These are phyloP conservation scores for Zosterops japonicus DNA, from an alignment of 2,113 vertebrate genomes.

Conservation along the genomic window DNA sequence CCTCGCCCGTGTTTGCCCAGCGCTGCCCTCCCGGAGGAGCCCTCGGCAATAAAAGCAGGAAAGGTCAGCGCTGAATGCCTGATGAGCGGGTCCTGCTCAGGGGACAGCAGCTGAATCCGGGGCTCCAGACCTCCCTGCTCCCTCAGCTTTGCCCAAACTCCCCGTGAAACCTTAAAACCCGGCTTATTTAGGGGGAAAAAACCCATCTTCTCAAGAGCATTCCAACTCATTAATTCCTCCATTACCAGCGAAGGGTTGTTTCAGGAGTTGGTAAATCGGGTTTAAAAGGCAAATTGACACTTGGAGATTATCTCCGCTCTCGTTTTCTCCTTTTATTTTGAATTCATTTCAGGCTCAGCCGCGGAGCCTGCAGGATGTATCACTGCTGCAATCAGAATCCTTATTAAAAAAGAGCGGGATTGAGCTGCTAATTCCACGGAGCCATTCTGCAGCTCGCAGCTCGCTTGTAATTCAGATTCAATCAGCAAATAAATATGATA, in stretches of 20 bases:
- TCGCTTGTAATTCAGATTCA: conserved; percentile 2
- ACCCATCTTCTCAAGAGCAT: background rate
- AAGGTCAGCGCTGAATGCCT: conserved; percentile 45
- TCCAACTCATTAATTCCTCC: background rate
- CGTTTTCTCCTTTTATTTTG: background rate
- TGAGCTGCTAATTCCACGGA: conserved; percentile 33
- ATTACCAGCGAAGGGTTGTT: background rate
- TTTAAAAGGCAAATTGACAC: conserved; percentile 6
- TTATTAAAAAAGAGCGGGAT: background rate
- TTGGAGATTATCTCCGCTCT: background rate
- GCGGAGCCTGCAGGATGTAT: background rate
- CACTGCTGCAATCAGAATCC: background rate
- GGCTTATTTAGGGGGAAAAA: background rate
- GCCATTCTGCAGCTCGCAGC: background rate
- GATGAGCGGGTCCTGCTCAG: background rate
- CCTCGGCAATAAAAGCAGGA: background rate
- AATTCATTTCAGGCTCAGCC: background rate
- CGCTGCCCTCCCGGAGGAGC: background rate
- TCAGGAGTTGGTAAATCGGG: background rate
- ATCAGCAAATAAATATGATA: conserved; percentile 29
- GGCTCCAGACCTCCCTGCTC: background rate
- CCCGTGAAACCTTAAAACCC: background rate
- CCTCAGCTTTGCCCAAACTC: background rate
- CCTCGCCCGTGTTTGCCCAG: background rate
- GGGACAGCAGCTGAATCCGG: background rate